phyloP scores from a whole-genome alignment of 1,140 invertebrate genomes.

The Drosophila ironensis region DNA sequence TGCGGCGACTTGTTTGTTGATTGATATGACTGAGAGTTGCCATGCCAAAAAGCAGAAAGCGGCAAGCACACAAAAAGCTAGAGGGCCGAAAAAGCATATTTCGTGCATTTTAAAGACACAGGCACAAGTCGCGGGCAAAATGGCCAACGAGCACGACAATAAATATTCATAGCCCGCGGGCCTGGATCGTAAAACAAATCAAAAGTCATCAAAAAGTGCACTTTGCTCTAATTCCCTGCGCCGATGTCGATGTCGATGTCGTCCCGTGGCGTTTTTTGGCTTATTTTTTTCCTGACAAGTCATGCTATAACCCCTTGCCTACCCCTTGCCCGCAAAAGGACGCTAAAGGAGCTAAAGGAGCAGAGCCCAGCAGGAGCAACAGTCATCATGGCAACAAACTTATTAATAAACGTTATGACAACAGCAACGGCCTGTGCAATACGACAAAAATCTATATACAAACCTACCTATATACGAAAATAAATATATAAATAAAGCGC shows the following conservation, averaged over 20 bases:
- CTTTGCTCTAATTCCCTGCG: constrained; percentile 71
- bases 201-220: constrained; percentile 79
- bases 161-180: constrained; percentile 74
- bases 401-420: constrained; percentile 77
- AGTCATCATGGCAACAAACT: constrained; percentile 63
- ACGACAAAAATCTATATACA: neutral
- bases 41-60: constrained; percentile 55
- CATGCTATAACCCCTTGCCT: no score
- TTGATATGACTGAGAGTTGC: constrained; percentile 30
- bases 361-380: constrained; percentile 60
- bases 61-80: no score
- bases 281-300: constrained; percentile 55
- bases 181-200: constrained; percentile 75
- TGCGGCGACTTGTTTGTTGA: no score
- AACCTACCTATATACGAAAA: neutral
- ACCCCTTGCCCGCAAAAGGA: no score
- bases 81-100: no score
- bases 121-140: neutral
- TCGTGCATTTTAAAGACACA: constrained; percentile 74
- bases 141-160: constrained; percentile 59
- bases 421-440: constrained; percentile 46
- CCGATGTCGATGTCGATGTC: constrained; percentile 25
- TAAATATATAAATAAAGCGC: constrained; percentile 29
- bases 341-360: no score
- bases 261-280: constrained; percentile 16